A percentile compares a stretch with the other conserved stretches of the same genome.
These are phyloP conservation scores for Amyelois transitella DNA, from an alignment of 1,140 invertebrate genomes.

Conservation along the genomic window DNA sequence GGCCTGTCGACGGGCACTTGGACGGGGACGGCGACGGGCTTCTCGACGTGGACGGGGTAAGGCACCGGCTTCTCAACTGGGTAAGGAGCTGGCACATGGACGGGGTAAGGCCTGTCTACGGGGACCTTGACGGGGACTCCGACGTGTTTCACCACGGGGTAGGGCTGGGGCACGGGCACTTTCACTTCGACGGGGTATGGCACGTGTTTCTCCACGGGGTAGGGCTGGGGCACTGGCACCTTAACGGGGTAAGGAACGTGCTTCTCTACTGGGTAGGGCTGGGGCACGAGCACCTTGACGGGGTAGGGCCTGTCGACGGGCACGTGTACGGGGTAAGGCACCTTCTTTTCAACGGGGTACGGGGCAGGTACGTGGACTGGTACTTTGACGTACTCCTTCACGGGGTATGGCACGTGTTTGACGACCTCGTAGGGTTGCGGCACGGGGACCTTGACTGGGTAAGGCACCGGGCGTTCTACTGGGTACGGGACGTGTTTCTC, in stretches of 20 bases:
- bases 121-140: slow-evolving; percentile 73
- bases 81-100: slow-evolving; percentile 78
- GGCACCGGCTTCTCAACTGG: slow-evolving; percentile 77
- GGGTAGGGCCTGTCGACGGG: slow-evolving; percentile 79
- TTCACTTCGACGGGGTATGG: slow-evolving; percentile 77
- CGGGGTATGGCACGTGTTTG: slow-evolving; percentile 76
- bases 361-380: slow-evolving; percentile 77
- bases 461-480: slow-evolving; percentile 77
- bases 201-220: slow-evolving; percentile 79
- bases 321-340: slow-evolving; percentile 80
- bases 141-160: slow-evolving; percentile 75
- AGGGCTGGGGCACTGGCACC: slow-evolving; percentile 77
- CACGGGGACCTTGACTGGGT: slow-evolving; percentile 78
- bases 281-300: slow-evolving; percentile 78
- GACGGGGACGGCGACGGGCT: slow-evolving; percentile 77
- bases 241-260: slow-evolving; percentile 78
- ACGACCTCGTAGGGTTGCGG: slow-evolving; percentile 79
- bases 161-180: slow-evolving; percentile 76
- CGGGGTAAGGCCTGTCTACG: slow-evolving; percentile 77
- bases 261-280: slow-evolving; percentile 81
- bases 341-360: slow-evolving; percentile 76
- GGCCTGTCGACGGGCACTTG: slow-evolving; percentile 76
- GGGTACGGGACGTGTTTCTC: slow-evolving; percentile 79
- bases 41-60: slow-evolving; percentile 74
- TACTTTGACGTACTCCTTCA: slow-evolving; percentile 79